phyloP scores from a whole-genome alignment of 2,113 vertebrate species.

The Cettia cetti region DNA sequence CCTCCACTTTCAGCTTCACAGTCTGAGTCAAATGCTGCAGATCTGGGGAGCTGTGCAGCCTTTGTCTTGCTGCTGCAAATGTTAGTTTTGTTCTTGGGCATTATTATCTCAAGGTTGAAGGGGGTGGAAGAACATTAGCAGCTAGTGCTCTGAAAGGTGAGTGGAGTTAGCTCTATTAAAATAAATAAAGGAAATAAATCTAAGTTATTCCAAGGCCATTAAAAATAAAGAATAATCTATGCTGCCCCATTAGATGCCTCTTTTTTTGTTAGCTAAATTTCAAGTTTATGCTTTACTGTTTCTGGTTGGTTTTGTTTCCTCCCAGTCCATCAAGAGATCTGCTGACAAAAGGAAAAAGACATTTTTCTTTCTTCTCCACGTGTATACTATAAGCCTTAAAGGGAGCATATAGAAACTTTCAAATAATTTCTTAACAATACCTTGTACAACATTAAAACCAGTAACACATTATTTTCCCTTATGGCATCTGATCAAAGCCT shows the following conservation, averaged over 20 bases:
- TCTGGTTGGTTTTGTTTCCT: not conserved
- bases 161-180: not conserved
- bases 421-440: not conserved
- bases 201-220: not conserved
- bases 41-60: not conserved
- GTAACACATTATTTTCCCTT: not conserved
- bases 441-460: not conserved
- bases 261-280: not conserved
- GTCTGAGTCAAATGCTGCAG: not conserved
- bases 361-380: not conserved
- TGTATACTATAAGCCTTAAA: not conserved
- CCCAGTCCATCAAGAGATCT: not conserved
- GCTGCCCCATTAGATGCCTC: not conserved
- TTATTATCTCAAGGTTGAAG: not conserved
- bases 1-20: not conserved
- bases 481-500: too few species aligned
- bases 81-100: not conserved
- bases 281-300: not conserved
- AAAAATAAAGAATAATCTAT: constrained; percentile 14
- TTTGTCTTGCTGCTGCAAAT: not conserved
- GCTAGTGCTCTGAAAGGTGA: not conserved
- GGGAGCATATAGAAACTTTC: not conserved
- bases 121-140: not conserved
- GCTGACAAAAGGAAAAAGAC: not conserved
- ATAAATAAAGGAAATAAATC: not conserved